Evolutionary conservation across 2,113 vertebrate species (phyloP), one percentile per base, ranked within the genome.

Genomic region (Turdus rufiventris): DNA sequence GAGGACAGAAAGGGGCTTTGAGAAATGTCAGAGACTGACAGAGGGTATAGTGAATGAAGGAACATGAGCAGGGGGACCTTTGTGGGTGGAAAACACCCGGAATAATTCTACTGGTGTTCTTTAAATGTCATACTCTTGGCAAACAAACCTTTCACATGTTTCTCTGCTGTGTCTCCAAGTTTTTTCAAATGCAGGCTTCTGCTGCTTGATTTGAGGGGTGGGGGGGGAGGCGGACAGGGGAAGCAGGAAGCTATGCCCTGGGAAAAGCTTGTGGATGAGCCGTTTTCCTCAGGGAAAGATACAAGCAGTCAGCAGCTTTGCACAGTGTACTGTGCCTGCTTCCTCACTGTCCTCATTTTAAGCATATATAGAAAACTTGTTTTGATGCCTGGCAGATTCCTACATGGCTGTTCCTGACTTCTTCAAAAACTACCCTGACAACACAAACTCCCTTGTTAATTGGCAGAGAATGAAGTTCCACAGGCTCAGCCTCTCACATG

Each of bases 61-160:
- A 51, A 48, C n/a, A 57, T 10, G 33, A 48, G 45, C 67, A 71
- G 54, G 48, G 60, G 29, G 61, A 81, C 76, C 21, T 3, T 68
- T 2, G 21, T 2, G 19, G 62, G 38, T 79, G 24, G 82, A 85
- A 70, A 75, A 1, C 42, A 74, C 38, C 14, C 2, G 0, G 75
- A 79, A 72, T 28, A 76, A 91, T 92, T 65, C 50, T 42, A 43
- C 40, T 91, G 71, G 62, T 14, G 10, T 43, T 83, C 58, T 88
- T 82, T 73, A 94, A 95, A 95, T 66, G 84, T 94, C 89, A 89
- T 36, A 42, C 42, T 73, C 58, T 85, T 89, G 87, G 93, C 93
- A 95, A 40, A 94, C 74, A 36, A 91, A 79, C 74, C 34, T 73
- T 82, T 92, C 78, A n/a, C 84, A 58, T 82, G 77, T 61, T 90